Conservation (phyloP, 2,113 vertebrate genomes). For the Alces alces region DNA sequence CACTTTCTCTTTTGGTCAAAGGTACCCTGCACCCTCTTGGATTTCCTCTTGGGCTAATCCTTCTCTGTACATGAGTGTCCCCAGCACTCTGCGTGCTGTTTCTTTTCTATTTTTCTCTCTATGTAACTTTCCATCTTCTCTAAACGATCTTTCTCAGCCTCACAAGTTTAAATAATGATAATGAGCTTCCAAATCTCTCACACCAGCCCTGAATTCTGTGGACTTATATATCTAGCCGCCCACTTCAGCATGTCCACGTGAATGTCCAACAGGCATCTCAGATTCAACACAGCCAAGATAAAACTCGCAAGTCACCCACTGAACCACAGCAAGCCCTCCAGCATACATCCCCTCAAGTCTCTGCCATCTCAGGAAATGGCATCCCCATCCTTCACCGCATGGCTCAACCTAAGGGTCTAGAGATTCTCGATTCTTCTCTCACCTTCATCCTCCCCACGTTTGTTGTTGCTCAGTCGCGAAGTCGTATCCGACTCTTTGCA, state of each 20-base stretch:
- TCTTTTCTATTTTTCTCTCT: background rate
- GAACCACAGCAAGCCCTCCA: background rate
- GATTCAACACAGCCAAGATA: background rate
- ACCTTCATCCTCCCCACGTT: background rate
- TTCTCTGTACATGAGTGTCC: accelerated
- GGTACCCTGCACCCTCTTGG: accelerated
- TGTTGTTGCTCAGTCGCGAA: background rate
- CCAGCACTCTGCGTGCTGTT: background rate
- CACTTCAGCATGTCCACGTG: no score
- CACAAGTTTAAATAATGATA: background rate
- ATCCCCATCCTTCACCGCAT: background rate
- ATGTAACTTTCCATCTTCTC: background rate
- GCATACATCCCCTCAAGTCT: no score
- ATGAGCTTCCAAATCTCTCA: background rate
- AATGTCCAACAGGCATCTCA: no score
- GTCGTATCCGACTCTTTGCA: background rate
- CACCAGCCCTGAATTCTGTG: background rate
- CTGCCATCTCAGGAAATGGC: background rate
- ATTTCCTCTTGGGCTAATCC: background rate
- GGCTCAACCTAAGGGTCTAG: background rate
- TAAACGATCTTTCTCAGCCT: background rate
- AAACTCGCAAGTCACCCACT: background rate
- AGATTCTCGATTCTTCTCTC: background rate
- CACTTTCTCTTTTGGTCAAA: background rate
- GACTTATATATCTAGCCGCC: background rate